Evolutionary conservation across 2,888 invertebrate species (phyloP).

Genomic region (Luperina nickerlii): DNA sequence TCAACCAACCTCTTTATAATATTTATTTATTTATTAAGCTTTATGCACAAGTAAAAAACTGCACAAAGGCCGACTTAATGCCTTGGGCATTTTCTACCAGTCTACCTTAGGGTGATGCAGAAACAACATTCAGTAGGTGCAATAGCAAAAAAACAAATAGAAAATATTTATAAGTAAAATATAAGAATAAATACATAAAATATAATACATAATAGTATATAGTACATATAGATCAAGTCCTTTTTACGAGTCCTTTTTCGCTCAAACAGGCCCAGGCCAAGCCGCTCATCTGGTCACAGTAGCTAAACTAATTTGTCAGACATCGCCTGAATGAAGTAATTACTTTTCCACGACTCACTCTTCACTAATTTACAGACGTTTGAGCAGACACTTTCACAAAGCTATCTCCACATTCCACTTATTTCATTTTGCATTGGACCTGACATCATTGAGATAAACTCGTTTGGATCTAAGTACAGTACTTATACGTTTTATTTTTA

Average conservation of each 20-base stretch:
- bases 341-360: slow-evolving; percentile 70
- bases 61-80: too few species aligned
- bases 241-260: neutral
- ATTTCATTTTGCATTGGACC: slow-evolving; percentile 21
- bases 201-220: too few species aligned
- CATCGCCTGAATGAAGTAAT: slow-evolving; percentile 76
- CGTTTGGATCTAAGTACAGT: neutral
- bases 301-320: slow-evolving; percentile 72
- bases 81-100: too few species aligned
- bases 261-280: neutral
- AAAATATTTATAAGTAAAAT: too few species aligned
- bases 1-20: too few species aligned
- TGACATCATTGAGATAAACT: slow-evolving; percentile 11
- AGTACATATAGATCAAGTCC: too few species aligned
- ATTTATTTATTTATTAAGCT: too few species aligned
- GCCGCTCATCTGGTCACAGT: slow-evolving; percentile 61
- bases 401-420: slow-evolving; percentile 64
- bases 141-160: too few species aligned
- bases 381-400: slow-evolving; percentile 69
- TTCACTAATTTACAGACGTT: slow-evolving; percentile 72
- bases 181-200: too few species aligned
- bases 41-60: too few species aligned
- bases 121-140: too few species aligned
- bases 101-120: too few species aligned
- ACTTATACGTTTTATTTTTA: neutral